A percentile compares a stretch with the other conserved stretches of the same genome.
phyloP scores from a whole-genome alignment of 2,888 invertebrate genomes.

The Nomada ruficornis region DNA sequence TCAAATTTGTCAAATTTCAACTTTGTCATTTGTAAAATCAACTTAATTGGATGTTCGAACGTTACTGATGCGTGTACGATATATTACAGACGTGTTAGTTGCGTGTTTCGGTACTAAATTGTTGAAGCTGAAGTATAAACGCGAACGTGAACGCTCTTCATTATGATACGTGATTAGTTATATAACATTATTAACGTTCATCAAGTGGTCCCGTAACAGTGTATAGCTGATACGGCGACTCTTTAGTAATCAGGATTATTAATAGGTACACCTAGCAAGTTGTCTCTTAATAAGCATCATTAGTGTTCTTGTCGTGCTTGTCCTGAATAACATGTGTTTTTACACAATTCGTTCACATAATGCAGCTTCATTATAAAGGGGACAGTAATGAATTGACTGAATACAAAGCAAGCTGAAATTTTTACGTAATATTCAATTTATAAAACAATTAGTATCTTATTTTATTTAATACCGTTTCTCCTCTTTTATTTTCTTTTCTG shows the following conservation, averaged over 20 bases:
- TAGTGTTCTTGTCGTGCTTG: neutral
- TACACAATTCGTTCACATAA: neutral
- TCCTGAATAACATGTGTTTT: neutral
- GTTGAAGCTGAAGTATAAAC: constrained; percentile 42
- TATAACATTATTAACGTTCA: constrained; percentile 64
- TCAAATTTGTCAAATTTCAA: too few species aligned
- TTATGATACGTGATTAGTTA: constrained; percentile 60
- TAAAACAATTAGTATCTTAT: too few species aligned
- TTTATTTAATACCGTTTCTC: too few species aligned
- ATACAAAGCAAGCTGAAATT: too few species aligned
- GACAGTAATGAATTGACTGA: too few species aligned
- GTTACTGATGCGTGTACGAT: neutral
- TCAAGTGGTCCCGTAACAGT: constrained; percentile 19
- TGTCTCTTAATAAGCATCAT: neutral
- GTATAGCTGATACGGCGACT: neutral
- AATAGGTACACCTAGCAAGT: neutral
- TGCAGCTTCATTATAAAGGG: too few species aligned
- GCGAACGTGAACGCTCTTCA: constrained; percentile 31
- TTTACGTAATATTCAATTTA: too few species aligned
- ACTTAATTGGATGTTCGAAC: neutral
- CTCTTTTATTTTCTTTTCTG: too few species aligned
- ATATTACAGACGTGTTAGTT: constrained; percentile 6
- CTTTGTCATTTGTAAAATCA: too few species aligned
- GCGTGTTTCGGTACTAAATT: constrained; percentile 43
- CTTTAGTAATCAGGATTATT: constrained; percentile 19